Evolutionary conservation across 2,113 vertebrate species (phyloP).

Genomic region (Pedionomus torquatus): DNA sequence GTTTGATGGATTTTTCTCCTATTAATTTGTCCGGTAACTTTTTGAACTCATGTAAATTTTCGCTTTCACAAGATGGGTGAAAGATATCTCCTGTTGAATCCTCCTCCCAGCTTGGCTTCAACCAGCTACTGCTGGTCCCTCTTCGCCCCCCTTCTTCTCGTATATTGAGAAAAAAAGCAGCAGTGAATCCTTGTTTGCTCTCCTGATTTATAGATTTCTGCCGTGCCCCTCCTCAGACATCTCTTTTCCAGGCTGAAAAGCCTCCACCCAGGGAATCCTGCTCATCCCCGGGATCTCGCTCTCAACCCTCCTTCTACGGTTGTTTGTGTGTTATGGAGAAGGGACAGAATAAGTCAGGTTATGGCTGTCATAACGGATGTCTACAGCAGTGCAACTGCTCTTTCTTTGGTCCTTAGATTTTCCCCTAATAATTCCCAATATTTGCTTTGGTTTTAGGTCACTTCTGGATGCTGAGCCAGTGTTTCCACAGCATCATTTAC

Average conservation of each 20-base stretch:
- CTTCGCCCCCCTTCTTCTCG: rapidly evolving
- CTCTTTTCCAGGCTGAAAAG: neutral
- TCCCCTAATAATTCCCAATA: neutral
- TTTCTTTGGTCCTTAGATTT: neutral
- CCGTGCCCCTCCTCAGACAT: neutral
- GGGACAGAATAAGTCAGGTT: neutral
- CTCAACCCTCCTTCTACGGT: neutral
- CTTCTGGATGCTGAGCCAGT: neutral
- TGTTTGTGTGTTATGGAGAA: rapidly evolving
- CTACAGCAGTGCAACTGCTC: neutral
- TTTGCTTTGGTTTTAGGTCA: neutral
- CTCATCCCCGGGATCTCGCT: neutral
- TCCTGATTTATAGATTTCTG: neutral
- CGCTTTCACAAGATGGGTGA: neutral
- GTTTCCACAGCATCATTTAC: neutral
- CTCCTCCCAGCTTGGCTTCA: neutral
- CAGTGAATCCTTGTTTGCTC: neutral
- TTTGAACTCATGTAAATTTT: slow-evolving; percentile 25
- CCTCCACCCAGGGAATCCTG: neutral
- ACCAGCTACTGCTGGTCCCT: rapidly evolving
- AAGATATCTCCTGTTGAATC: neutral
- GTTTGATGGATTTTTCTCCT: slow-evolving; percentile 24
- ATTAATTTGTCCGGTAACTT: slow-evolving; percentile 26
- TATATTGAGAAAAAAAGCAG: neutral
- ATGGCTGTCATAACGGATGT: neutral